phyloP scores from a whole-genome alignment of 1,140 invertebrate species.

The Ruditapes philippinarum region DNA sequence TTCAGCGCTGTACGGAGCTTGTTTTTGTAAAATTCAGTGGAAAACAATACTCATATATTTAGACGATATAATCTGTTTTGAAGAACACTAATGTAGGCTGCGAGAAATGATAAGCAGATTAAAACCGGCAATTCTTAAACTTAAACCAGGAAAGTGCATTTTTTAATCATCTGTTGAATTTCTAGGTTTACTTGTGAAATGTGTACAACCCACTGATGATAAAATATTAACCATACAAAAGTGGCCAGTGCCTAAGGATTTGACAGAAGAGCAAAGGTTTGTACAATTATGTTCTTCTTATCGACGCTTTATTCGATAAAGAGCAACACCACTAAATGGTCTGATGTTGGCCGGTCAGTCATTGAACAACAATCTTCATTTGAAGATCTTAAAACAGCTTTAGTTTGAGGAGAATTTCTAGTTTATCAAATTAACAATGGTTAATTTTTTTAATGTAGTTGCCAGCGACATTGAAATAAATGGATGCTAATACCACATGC shows the following conservation, averaged over 20 bases:
- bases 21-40: not conserved
- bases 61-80: conserved; percentile 5
- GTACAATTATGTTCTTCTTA: not conserved
- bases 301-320: not conserved
- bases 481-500: too few species aligned
- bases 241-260: not conserved
- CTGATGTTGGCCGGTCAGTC: not conserved
- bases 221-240: not conserved
- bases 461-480: not conserved
- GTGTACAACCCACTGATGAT: not conserved
- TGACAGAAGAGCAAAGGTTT: not conserved
- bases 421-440: not conserved
- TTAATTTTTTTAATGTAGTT: not conserved
- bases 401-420: not conserved
- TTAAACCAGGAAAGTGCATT: conserved; percentile 12
- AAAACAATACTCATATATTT: not conserved
- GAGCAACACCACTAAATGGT: not conserved
- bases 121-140: not conserved
- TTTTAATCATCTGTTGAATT: conserved; percentile 2
- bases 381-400: not conserved
- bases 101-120: not conserved
- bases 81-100: not conserved
- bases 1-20: conserved; percentile 65
- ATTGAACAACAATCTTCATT: not conserved
- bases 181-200: too few species aligned